These are phyloP conservation scores for Phragmatobia fuliginosa DNA, from an alignment of 2,888 invertebrate species.

Conservation along the genomic window DNA sequence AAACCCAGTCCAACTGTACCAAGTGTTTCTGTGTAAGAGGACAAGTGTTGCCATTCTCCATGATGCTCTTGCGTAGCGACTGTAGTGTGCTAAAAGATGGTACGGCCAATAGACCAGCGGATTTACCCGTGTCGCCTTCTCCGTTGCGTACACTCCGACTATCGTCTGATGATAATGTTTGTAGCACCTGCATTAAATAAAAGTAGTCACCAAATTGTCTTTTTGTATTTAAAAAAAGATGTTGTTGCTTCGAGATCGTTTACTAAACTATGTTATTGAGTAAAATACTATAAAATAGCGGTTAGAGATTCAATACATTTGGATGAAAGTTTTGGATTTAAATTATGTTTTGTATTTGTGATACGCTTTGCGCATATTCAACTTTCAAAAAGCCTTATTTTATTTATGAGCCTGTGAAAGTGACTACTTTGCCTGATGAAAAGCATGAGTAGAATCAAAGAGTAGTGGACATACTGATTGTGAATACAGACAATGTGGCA, in stretches of 20 bases:
- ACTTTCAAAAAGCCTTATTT: no score
- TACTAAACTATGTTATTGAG: no score
- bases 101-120: slow-evolving; percentile 91
- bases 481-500: no score
- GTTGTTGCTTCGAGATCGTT: no score
- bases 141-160: slow-evolving; percentile 87
- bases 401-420: no score
- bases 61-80: slow-evolving; percentile 94
- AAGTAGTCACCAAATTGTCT: neutral
- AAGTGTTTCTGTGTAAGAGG: slow-evolving; percentile 96
- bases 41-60: slow-evolving; percentile 96
- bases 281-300: neutral
- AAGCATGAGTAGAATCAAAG: no score
- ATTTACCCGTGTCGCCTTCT: slow-evolving; percentile 84
- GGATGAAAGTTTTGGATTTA: neutral
- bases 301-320: neutral
- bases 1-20: slow-evolving; percentile 99
- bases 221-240: no score
- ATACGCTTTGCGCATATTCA: neutral
- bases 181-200: slow-evolving; percentile 86
- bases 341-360: neutral
- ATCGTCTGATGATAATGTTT: slow-evolving; percentile 93
- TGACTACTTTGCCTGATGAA: no score
- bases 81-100: slow-evolving; percentile 97
- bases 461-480: no score